Conservation (phyloP, 2,888 invertebrate species). For the Lasius platythorax region DNA sequence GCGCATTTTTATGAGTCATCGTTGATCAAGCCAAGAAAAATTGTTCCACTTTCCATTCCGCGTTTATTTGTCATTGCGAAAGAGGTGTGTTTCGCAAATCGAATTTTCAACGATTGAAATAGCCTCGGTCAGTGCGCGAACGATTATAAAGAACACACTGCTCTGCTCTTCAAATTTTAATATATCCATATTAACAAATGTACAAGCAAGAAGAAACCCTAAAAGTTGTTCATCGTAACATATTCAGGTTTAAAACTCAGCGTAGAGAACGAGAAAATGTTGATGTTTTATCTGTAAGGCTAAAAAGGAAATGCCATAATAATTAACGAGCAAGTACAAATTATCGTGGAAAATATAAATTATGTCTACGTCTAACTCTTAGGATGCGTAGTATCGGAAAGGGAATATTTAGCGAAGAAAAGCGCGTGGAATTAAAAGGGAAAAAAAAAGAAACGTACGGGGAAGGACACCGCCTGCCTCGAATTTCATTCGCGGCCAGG, state of each 20-base stretch:
- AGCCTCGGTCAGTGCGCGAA: neutral
- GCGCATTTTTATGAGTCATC: neutral
- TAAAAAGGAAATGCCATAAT: constrained; percentile 83
- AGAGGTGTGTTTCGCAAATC: neutral
- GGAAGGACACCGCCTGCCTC: constrained; percentile 49
- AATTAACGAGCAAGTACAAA: constrained; percentile 85
- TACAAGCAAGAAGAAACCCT: constrained; percentile 76
- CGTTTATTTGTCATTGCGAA: neutral
- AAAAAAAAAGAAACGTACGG: constrained; percentile 2
- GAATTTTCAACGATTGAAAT: neutral
- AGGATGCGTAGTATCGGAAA: constrained; percentile 79
- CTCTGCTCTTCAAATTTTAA: constrained; percentile 76
- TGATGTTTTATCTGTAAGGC: constrained; percentile 79
- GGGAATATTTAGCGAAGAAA: constrained; percentile 62
- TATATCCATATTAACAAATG: constrained; percentile 75
- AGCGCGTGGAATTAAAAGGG: constrained; percentile 18
- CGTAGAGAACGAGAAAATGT: constrained; percentile 74
- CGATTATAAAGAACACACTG: constrained; percentile 74
- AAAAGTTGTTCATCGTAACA: constrained; percentile 82
- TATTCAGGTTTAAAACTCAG: constrained; percentile 84
- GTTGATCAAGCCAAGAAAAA: constrained; percentile 63
- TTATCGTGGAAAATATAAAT: constrained; percentile 80
- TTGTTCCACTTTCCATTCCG: constrained; percentile 19
- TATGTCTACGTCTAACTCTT: constrained; percentile 82
- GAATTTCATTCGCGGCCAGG: constrained; percentile 63